Evolutionary conservation across 2,888 invertebrate species (phyloP), one percentile per base, ranked within the genome.

Genomic region (Piscicola geometra): DNA sequence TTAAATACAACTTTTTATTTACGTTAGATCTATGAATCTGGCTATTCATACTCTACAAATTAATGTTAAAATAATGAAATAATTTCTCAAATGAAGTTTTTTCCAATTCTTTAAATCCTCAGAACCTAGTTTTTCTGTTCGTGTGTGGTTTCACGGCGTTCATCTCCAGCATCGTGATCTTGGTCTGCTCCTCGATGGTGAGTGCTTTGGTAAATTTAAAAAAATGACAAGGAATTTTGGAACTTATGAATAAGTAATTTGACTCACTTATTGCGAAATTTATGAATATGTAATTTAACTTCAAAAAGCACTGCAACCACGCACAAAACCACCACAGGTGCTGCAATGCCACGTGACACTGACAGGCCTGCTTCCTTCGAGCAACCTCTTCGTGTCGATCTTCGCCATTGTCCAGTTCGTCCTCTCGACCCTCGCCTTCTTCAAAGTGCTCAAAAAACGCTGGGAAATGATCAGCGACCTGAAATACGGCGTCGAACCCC

Each of bases 401-500:
- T 25, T 56, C n/a, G 60, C 60, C 60, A 21, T 56, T 5, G 5
- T 56, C 60, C 60, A 56, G 25, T 5, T 56, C 60, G n/a, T 56
- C n/a, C 25, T 56, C 60, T 56, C 60, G 15, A 9, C n/a, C 60
- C n/a, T 56, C 15, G n/a, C 25, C 25, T 56, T 56, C 25, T 18
- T 56, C 60, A 56, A 56, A 25, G 60, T 56, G n/a, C 25, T 56
- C 60, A 56, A 56, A n/a, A 56, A 56, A n/a, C 21, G 60, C 9
- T 25, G 21, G n/a, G 60, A 56, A 25, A 56, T 56, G 60, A 21
- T 5, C 60, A 56, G 25, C 25, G 60, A 56, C n/a, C 3, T 21
- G 15, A 56, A 56, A n/a, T 56, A 56, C 60, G 60, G 60, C 3
- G n/a, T 56, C 60, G 60, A 56, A 56, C 60, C 60, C 25, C n/a